phyloP scores from a whole-genome alignment of 2,113 vertebrate genomes.

The Pseudorectes ferrugineus region DNA sequence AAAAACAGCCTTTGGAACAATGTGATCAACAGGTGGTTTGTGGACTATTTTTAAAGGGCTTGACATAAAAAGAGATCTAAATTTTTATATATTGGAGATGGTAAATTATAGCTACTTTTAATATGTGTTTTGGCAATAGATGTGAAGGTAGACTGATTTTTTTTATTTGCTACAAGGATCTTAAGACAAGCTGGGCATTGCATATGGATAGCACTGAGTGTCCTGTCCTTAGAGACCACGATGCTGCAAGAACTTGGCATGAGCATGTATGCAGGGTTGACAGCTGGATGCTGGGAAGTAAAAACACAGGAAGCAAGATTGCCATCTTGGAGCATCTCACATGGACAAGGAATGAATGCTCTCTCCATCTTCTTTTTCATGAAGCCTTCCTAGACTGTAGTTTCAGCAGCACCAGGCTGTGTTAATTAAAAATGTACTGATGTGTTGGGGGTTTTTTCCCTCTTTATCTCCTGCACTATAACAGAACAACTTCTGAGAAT shows the following conservation, averaged over 20 bases:
- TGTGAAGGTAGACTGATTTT: background rate
- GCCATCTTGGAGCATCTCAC: background rate
- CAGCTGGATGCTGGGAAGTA: background rate
- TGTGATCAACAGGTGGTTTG: background rate
- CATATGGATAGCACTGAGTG: background rate
- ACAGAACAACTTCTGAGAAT: no score
- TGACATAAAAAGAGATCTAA: background rate
- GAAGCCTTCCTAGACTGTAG: background rate
- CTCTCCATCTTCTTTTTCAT: background rate
- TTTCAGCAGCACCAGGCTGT: background rate
- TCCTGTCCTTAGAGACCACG: background rate
- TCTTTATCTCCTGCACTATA: background rate
- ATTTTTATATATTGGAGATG: background rate
- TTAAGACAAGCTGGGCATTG: background rate
- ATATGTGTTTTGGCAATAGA: background rate
- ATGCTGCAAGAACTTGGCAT: background rate
- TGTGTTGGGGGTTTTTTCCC: fast-evolving
- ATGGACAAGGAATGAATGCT: background rate
- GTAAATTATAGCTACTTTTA: background rate
- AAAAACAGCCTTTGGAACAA: background rate
- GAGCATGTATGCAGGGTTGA: background rate
- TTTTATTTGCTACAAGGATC: background rate
- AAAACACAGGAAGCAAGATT: background rate
- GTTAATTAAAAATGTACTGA: background rate
- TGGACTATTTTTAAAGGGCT: background rate